Conservation (phyloP, 2,888 invertebrate species). For the Sarcophaga rosellei region DNA sequence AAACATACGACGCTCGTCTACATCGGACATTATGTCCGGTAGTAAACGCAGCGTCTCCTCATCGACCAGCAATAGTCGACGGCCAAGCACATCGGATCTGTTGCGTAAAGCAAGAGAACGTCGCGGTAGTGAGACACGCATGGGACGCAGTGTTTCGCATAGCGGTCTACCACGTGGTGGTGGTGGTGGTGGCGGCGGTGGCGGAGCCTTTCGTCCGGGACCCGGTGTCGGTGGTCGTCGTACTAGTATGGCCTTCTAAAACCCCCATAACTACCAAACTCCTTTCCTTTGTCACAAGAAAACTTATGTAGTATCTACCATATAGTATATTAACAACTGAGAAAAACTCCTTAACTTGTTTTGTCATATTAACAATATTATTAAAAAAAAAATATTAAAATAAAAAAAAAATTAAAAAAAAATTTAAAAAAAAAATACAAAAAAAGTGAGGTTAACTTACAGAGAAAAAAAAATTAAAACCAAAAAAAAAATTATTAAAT, state of each 20-base stretch:
- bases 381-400: constrained; percentile 9
- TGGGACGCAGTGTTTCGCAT: constrained; percentile 80
- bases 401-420: background rate
- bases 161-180: constrained; percentile 78
- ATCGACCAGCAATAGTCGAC: constrained; percentile 75
- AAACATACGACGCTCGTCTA: constrained; percentile 80
- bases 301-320: constrained; percentile 16
- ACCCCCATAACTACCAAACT: background rate
- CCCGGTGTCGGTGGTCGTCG: constrained; percentile 77
- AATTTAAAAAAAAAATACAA: constrained; percentile 28
- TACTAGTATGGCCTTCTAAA: constrained; percentile 80
- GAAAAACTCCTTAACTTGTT: constrained; percentile 10
- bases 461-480: constrained; percentile 33
- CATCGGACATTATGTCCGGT: constrained; percentile 79
- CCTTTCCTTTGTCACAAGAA: background rate
- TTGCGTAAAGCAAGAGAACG: constrained; percentile 79
- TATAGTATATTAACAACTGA: constrained; percentile 22
- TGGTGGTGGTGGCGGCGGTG: constrained; percentile 75
- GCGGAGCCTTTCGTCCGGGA: constrained; percentile 73
- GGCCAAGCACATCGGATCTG: constrained; percentile 80
- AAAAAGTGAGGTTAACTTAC: background rate
- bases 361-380: constrained; percentile 34
- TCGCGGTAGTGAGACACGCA: constrained; percentile 79
- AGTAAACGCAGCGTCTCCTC: constrained; percentile 75
- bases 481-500: constrained; percentile 43